These are phyloP conservation scores for Papilio protenor DNA, from an alignment of 2,888 invertebrate species.

Conservation along the genomic window DNA sequence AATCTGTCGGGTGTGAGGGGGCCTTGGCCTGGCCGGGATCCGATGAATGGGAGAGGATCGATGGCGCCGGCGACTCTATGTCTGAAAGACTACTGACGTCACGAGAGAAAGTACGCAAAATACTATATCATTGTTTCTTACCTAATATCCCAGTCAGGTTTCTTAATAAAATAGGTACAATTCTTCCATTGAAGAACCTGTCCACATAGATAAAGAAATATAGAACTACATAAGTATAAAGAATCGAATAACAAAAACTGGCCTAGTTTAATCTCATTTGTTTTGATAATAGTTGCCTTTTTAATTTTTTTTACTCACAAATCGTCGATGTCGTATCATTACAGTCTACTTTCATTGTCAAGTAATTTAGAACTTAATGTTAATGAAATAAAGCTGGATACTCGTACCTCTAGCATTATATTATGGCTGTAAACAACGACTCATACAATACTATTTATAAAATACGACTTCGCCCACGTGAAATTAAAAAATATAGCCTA, in stretches of 20 bases:
- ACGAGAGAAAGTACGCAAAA: slow-evolving; percentile 44
- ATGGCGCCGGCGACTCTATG: slow-evolving; percentile 61
- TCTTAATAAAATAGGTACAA: not conserved
- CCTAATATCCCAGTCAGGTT: not conserved
- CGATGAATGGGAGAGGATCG: slow-evolving; percentile 61
- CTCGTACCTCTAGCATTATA: not conserved
- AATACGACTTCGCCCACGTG: too few relatives aligned
- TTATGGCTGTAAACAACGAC: not conserved
- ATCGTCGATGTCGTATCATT: not conserved
- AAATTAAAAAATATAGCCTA: too few relatives aligned
- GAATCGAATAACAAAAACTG: too few relatives aligned
- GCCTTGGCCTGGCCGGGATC: slow-evolving; percentile 45
- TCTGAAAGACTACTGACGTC: slow-evolving; percentile 64
- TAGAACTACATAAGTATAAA: too few relatives aligned
- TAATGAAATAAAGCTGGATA: not conserved
- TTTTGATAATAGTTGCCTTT: too few relatives aligned
- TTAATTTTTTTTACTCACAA: too few relatives aligned
- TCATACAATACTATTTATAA: not conserved
- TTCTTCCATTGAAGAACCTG: too few relatives aligned
- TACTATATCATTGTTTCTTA: not conserved
- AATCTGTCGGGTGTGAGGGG: slow-evolving; percentile 32
- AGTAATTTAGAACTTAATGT: not conserved
- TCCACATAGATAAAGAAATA: too few relatives aligned
- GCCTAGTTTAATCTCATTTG: too few relatives aligned
- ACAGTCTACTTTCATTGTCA: not conserved